Percentiles rank a stretch among this genome's conserved stretches.
phyloP scores from a whole-genome alignment of 2,113 vertebrate genomes.

The Pionites leucogaster region DNA sequence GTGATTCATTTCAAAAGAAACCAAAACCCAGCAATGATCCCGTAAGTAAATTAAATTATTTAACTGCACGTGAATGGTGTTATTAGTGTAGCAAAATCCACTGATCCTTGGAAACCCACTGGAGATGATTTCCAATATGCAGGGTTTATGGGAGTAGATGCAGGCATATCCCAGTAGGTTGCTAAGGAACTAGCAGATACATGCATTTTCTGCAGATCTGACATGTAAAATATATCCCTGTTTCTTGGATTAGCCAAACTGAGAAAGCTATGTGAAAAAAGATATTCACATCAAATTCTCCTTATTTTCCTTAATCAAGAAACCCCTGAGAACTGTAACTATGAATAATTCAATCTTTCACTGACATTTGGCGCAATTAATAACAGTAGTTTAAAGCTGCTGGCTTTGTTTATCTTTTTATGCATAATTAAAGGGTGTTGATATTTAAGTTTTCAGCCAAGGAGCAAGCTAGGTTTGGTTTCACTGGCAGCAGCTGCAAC shows the following conservation, averaged over 20 bases:
- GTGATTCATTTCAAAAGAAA: background rate
- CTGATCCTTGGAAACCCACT: background rate
- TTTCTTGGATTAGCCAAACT: slow-evolving; percentile 13
- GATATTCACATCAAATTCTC: slow-evolving; percentile 22
- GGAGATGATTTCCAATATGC: background rate
- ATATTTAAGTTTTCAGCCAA: slow-evolving; percentile 56
- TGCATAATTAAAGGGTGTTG: slow-evolving; percentile 59
- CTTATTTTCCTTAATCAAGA: slow-evolving; percentile 47
- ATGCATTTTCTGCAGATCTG: slow-evolving; percentile 28
- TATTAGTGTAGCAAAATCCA: background rate
- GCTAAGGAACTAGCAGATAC: slow-evolving; percentile 34
- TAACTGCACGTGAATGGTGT: background rate
- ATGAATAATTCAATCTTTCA: slow-evolving; percentile 69
- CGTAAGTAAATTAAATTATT: slow-evolving; percentile 8
- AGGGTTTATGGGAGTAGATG: background rate
- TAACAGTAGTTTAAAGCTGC: slow-evolving; percentile 45
- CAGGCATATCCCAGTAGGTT: slow-evolving; percentile 22
- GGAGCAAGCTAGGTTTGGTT: slow-evolving; percentile 9
- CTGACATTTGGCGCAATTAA: slow-evolving; percentile 50
- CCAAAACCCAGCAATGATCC: background rate
- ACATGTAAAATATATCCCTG: background rate
- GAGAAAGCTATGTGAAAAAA: background rate
- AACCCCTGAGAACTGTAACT: slow-evolving; percentile 31
- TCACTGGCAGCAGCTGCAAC: slow-evolving; percentile 14
- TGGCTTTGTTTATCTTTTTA: slow-evolving; percentile 54